phyloP scores from a whole-genome alignment of 2,888 invertebrate species.

The Philopedon plagiatum region DNA sequence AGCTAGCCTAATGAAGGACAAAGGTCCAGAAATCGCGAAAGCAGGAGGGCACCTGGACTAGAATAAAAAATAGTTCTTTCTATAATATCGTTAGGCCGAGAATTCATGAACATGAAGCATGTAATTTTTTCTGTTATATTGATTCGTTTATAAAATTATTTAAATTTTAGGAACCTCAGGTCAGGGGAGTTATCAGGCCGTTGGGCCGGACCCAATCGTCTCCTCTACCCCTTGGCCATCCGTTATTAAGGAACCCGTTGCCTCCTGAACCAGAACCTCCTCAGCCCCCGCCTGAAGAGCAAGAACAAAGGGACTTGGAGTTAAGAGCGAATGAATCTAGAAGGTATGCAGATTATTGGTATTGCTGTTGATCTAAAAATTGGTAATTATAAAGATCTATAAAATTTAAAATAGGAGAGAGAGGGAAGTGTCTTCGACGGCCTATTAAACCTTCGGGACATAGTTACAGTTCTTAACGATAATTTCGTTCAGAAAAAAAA shows the following conservation, averaged over 20 bases:
- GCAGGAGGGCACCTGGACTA: no score
- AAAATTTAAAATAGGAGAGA: neutral
- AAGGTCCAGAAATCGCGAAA: no score
- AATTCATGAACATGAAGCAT: no score
- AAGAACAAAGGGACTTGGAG: constrained; percentile 67
- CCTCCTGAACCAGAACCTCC: constrained; percentile 59
- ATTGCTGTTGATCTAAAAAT: neutral
- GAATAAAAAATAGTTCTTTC: no score
- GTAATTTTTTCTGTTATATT: no score
- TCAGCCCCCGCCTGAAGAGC: constrained; percentile 72
- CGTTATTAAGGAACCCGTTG: constrained; percentile 75
- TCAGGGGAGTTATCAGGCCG: constrained; percentile 73
- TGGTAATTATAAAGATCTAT: neutral
- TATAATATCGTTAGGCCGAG: no score
- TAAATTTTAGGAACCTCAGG: constrained; percentile 56
- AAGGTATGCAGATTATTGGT: constrained; percentile 57
- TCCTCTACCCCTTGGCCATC: constrained; percentile 90
- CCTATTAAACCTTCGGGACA: no score
- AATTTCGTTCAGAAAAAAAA: no score
- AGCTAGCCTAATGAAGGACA: no score
- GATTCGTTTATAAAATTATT: no score
- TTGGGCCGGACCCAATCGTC: constrained; percentile 96
- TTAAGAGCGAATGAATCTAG: constrained; percentile 69
- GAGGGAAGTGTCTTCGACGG: no score
- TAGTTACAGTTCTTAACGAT: no score